Evolutionary conservation across 2,113 vertebrate genomes (phyloP).

Genomic region (Numenius arquata): DNA sequence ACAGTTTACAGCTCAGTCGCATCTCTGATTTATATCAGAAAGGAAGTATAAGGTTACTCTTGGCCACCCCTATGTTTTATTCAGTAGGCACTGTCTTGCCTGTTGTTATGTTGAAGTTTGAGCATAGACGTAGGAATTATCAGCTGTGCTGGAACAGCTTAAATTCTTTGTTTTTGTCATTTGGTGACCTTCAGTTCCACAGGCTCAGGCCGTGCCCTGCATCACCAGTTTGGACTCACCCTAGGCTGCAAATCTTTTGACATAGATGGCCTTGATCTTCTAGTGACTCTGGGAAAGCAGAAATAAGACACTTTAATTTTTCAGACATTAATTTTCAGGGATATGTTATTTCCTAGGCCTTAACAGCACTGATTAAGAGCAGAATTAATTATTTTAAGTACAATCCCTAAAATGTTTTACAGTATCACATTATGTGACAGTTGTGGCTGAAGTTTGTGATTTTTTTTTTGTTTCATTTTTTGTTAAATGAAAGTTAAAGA

Average conservation of each 20-base stretch:
- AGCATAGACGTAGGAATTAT: background rate
- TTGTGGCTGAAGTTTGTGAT: background rate
- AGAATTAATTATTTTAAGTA: too few relatives aligned
- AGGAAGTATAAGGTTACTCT: background rate
- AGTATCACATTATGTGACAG: background rate
- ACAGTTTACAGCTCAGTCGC: background rate
- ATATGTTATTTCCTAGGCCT: background rate
- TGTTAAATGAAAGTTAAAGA: background rate
- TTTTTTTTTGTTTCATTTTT: background rate
- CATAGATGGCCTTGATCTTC: background rate
- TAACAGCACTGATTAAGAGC: background rate
- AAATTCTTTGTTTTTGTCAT: background rate
- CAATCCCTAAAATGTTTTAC: background rate
- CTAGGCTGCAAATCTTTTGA: background rate
- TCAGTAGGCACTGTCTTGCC: background rate
- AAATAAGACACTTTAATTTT: background rate
- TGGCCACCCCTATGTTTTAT: constrained; percentile 4
- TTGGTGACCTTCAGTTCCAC: background rate
- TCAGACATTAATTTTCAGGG: background rate
- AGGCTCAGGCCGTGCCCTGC: background rate
- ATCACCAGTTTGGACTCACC: background rate
- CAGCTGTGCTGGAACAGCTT: background rate
- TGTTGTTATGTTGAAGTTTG: background rate
- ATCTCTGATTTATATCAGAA: constrained; percentile 6
- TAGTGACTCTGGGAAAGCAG: background rate